A percentile compares a stretch with the other conserved stretches of the same genome.
Evolutionary conservation across 1,140 invertebrate species (phyloP).

Genomic region (Drosophila mojavensis): DNA sequence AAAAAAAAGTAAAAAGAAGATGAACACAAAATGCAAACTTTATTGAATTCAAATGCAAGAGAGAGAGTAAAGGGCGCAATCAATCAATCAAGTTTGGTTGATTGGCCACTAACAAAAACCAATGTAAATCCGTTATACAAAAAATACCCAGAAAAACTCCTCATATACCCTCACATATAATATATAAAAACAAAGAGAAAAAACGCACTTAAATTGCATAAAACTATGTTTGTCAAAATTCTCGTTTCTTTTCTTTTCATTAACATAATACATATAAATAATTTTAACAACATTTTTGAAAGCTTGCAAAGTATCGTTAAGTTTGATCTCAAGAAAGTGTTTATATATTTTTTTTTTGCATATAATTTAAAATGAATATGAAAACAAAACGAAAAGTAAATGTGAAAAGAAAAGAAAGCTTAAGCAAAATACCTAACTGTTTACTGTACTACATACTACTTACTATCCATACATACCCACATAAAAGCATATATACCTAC

Average conservation of each 20-base stretch:
- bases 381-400: constrained; percentile 10
- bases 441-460: constrained; percentile 78
- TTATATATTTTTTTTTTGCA: constrained; percentile 76
- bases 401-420: constrained; percentile 40
- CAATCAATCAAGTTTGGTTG: constrained; percentile 25
- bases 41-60: constrained; percentile 60
- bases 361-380: constrained; percentile 63
- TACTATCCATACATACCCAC: constrained; percentile 64
- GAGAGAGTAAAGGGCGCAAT: constrained; percentile 5
- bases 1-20: constrained; percentile 41
- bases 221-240: constrained; percentile 26
- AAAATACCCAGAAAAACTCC: constrained; percentile 9
- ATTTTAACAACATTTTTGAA: constrained; percentile 47
- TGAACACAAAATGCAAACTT: constrained; percentile 62
- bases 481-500: constrained; percentile 51
- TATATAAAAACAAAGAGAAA: constrained; percentile 17
- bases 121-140: constrained; percentile 44
- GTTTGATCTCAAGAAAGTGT: constrained; percentile 80
- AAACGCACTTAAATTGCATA: constrained; percentile 28
- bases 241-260: constrained; percentile 22
- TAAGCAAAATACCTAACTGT: constrained; percentile 71
- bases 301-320: constrained; percentile 81
- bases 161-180: constrained; percentile 32
- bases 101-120: constrained; percentile 17
- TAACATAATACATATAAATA: constrained; percentile 27